Evolutionary conservation across 2,888 invertebrate species (phyloP), one percentile per base, ranked within the genome.

Genomic region (Coecobrya sp.): DNA sequence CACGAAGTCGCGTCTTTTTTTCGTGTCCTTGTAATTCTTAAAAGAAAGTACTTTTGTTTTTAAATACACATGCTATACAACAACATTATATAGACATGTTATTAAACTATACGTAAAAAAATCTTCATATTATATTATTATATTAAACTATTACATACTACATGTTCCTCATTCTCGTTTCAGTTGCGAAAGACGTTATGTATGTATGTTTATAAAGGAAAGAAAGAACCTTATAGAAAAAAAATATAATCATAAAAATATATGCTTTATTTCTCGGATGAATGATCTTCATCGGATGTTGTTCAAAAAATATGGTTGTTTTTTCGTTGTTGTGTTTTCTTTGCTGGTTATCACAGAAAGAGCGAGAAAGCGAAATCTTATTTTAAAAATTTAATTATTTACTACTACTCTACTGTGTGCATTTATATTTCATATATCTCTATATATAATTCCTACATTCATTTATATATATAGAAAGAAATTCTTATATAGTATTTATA

Each of bases 11-110:
- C 30, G 70, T 70, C 70, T 36, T 70, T 70, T 70, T 70, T 70
- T 70, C 70, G 70, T 70, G 70, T 36, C 36, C 36, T 36, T 36
- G 13, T 70, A 27, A 27, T 36, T 70, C 42, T 70, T 70, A 42
- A 68, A 36, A 70, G 70, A 70, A 36, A 70, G 70, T 70, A 70
- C 70, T 70, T 70, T 70, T 70, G 62, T 62, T 62, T 62, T 70
- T 70, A 70, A 70, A 27, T 16, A 42, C n/a, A 30, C 30, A 70
- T 70, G 22, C 70, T 36, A 70, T 70, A 42, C n/a, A 30, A 27
- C n/a, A 8, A 22, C 19, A n/a, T n/a, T 59, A n/a, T n/a, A 22
- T 59, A 59, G 19, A n/a, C n/a, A n/a, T n/a, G n/a, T n/a, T n/a
- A n/a, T n/a, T n/a, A n/a, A n/a, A n/a, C n/a, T 36, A 36, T 36